Conservation (phyloP, 2,888 invertebrate species). For the Gibbula magus region DNA sequence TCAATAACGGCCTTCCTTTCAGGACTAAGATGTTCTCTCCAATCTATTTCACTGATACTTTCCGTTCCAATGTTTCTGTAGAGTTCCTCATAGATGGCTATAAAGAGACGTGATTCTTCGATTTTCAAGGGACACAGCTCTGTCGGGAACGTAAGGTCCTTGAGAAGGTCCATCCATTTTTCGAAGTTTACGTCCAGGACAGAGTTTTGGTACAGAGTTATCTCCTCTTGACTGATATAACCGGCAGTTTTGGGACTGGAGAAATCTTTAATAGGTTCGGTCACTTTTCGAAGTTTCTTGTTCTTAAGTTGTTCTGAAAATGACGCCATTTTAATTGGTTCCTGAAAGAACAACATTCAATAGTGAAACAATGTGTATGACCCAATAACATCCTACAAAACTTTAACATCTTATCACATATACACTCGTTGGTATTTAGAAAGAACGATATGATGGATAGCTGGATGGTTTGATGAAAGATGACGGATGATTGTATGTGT, state of each 20-base stretch:
- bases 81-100: slow-evolving; percentile 55
- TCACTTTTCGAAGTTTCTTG: slow-evolving; percentile 52
- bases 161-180: slow-evolving; percentile 55
- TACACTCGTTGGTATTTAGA: no score
- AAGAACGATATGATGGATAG: no score
- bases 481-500: no score
- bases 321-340: not conserved
- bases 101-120: slow-evolving; percentile 56
- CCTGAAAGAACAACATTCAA: not conserved
- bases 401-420: no score
- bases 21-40: slow-evolving; percentile 31
- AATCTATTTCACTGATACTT: slow-evolving; percentile 24
- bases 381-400: no score
- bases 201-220: slow-evolving; percentile 55
- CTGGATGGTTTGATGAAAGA: no score
- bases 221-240: slow-evolving; percentile 52
- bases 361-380: no score
- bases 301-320: slow-evolving; percentile 53
- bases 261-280: slow-evolving; percentile 57
- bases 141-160: slow-evolving; percentile 59
- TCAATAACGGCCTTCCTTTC: slow-evolving; percentile 43
- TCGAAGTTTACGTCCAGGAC: slow-evolving; percentile 65
- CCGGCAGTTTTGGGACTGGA: slow-evolving; percentile 62
- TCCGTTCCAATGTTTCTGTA: slow-evolving; percentile 36
- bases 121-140: slow-evolving; percentile 50